Evolutionary conservation across 2,797 vertebrate genomes (phyloP).

Genomic region (Etheostoma perlongum): DNA sequence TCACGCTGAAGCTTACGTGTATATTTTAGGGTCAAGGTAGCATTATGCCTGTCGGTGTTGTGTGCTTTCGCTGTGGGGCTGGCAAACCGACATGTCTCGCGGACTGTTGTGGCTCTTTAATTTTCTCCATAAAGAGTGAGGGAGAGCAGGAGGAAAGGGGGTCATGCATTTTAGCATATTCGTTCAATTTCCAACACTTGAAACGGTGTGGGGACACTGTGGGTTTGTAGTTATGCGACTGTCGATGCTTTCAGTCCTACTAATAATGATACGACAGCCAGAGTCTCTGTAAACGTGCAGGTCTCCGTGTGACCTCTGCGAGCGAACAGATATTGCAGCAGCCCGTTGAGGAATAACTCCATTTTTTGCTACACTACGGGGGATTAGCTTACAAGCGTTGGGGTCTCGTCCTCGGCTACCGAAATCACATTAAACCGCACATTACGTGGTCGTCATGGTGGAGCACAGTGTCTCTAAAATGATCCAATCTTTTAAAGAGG

Average conservation of each 20-base stretch:
- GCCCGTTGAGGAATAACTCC: slow-evolving; percentile 61
- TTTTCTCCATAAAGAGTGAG: slow-evolving; percentile 64
- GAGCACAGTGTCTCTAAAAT: slow-evolving; percentile 25
- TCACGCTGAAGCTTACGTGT: neutral
- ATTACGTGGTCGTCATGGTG: slow-evolving; percentile 12
- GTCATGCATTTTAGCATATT: slow-evolving; percentile 66
- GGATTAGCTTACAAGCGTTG: slow-evolving; percentile 52
- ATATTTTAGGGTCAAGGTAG: neutral
- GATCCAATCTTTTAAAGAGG: slow-evolving; percentile 39
- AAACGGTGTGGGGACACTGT: slow-evolving; percentile 12
- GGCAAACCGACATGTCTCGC: slow-evolving; percentile 58
- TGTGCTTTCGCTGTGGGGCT: slow-evolving; percentile 14
- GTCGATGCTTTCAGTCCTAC: neutral
- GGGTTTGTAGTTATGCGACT: slow-evolving; percentile 8
- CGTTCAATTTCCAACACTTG: slow-evolving; percentile 46
- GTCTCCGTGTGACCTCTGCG: slow-evolving; percentile 79
- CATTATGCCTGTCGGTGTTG: neutral
- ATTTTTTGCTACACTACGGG: slow-evolving; percentile 45
- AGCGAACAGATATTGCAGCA: slow-evolving; percentile 65
- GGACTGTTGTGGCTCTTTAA: slow-evolving; percentile 80
- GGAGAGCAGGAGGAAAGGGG: slow-evolving; percentile 50
- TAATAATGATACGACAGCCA: neutral
- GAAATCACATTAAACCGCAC: slow-evolving; percentile 14
- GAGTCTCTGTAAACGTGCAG: slow-evolving; percentile 29
- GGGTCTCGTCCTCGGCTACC: slow-evolving; percentile 32